Base-by-base conservation (phyloP, 53 echinoderm and acorn worm species). In the Echinarachnius parma region DNA sequence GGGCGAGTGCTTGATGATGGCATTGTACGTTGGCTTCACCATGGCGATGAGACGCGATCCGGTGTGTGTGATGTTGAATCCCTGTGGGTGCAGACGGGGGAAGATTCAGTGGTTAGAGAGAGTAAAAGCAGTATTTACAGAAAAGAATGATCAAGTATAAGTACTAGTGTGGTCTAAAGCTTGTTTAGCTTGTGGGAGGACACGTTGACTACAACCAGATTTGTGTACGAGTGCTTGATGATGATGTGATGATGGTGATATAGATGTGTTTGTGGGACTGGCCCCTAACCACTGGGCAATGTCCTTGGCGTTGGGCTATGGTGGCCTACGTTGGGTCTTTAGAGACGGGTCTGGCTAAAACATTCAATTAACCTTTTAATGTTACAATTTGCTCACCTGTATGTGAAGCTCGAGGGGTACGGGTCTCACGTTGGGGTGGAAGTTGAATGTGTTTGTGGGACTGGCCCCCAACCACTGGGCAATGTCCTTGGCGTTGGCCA, bases 31-130 rank as follows among this genome's bases (percentile, higher is more conserved):
- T 0, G 96, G 96, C 36, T 96, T 96, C 61, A 96, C 96, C 96
- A 95, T 95, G 64, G 96, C 96, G 34, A 95, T 90, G 23, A 95
- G 91, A 16, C 96, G 87, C 15, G 96, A 95, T 31, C 91, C 96
- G 0, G 90, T 95, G 91, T 95, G 96, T 21, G 96, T 95, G 46
- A 95, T 95, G 96, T 95, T 95, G 87, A 95, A 95, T 3, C 96
- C 96, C 86, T 90, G 49, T 30, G 29, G n/a, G 24, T n/a, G n/a
- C n/a, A n/a, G 42, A 39, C 19, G 44, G 21, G 28, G 21, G 53
- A 39, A 50, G 16, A 54, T 59, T 7, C 42, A 39, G 42, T 9
- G 42, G 83, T 27, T 91, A 14, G 50, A 49, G 11, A 49, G 11
- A 4, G 50, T 49, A 19, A 49, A 49, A 49, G 50, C 11, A 18